Evolutionary conservation across 2,113 vertebrate species (phyloP), one percentile per base, ranked within the genome.

Genomic region (Oxyruncus cristatus): DNA sequence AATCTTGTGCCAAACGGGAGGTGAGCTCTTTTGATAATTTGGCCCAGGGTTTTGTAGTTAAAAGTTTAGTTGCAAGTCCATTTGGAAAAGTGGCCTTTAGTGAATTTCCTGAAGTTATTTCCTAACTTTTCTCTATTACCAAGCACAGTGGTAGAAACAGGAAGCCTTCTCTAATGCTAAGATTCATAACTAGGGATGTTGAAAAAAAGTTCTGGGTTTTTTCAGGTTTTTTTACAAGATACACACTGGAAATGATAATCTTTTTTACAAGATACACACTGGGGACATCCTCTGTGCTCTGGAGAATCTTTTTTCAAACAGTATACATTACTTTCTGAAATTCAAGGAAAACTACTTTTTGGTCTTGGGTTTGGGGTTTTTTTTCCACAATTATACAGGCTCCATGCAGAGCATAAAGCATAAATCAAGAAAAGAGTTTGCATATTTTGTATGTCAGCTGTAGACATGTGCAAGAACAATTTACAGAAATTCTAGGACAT

Each of bases 1-100:
- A 92, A 95, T 94, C 83, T 85, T 87, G 49, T 92, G 90, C 95
- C 95, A 96, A 89, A 84, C 65, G 49, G 88, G 91, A 95, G 88
- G 83, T 94, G 76, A 95, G 37, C 7, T 82, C 76, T 91, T 95
- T 74, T 70, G 41, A 75, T 89, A 85, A 85, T 91, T 94, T 92
- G 70, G 53, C 39, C 83, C 49, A 41, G 46, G 22, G n/a, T 89
- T 93, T 65, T 80, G 56, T 77, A 75, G 68, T 91, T 72, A 67
- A 84, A 92, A 92, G 35, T 78, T 76, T 78, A 56, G 47, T 94
- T 88, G 47, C 27, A 59, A 88, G 32, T 86, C 66, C 41, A 42
- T 84, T 94, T 72, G 33, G 58, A 91, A 87, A 91, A 66, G 11
- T 65, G 28, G 12, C 28, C 56, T 89, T 92, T 66, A 70, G 58